A percentile compares a stretch with the other conserved stretches of the same genome.
Evolutionary conservation across 2,888 invertebrate species (phyloP).

Genomic region (Anagyrus pseudococci): DNA sequence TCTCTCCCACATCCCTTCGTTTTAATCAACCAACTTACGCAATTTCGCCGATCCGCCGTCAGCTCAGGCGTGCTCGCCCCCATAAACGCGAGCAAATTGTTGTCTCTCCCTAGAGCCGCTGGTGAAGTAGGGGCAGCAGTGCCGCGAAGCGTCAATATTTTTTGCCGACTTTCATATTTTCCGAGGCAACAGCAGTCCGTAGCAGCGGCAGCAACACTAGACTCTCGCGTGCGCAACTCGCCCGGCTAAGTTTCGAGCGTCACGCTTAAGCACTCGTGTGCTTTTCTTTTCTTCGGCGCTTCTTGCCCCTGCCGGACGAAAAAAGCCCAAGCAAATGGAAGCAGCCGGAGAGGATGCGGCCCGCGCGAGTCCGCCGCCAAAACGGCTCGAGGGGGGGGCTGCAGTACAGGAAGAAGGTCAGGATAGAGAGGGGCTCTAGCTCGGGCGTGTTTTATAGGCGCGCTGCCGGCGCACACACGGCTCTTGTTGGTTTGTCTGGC

Average conservation of each 20-base stretch:
- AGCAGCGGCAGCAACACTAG: neutral
- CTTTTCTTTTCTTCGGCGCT: neutral
- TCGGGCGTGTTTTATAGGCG: conserved; percentile 27
- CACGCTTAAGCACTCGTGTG: neutral
- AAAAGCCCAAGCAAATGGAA: conserved; percentile 6
- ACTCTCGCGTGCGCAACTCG: neutral
- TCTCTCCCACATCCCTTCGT: too few relatives aligned
- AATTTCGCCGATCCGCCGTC: neutral
- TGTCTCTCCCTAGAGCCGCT: too few relatives aligned
- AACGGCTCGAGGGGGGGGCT: too few relatives aligned
- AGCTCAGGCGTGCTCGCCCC: neutral
- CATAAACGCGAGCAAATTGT: too few relatives aligned
- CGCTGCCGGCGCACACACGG: conserved; percentile 1
- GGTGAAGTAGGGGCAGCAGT: neutral
- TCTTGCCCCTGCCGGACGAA: too few relatives aligned
- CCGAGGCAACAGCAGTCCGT: neutral
- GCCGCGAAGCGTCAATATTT: conserved; percentile 15
- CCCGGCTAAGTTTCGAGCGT: neutral
- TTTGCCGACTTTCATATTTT: conserved; percentile 9
- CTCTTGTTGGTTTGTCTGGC: conserved; percentile 1
- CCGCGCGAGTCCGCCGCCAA: too few relatives aligned
- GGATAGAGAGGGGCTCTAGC: too few relatives aligned
- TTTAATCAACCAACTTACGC: neutral
- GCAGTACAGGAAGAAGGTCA: too few relatives aligned
- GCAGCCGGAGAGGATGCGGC: too few relatives aligned